Conservation (phyloP, 2,888 invertebrate species). For the Drosophila kokeensis region DNA sequence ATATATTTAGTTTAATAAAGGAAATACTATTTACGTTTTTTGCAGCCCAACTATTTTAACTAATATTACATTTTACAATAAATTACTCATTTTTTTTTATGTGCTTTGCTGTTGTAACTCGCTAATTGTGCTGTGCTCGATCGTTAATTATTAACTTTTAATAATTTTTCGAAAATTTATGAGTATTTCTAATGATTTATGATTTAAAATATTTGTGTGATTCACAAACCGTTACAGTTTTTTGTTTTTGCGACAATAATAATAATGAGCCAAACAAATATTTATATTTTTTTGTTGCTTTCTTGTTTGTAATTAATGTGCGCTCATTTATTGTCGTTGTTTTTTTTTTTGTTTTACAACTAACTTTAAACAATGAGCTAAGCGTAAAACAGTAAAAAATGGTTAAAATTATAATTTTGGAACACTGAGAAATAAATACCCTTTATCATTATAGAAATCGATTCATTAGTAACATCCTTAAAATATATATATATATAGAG, state of each 20-base stretch:
- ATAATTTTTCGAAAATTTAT: conserved; percentile 52
- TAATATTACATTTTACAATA: conserved; percentile 11
- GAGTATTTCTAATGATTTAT: conserved; percentile 62
- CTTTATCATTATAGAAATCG: neutral
- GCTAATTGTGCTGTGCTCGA: conserved; percentile 59
- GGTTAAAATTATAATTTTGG: neutral
- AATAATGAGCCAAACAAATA: conserved; percentile 37
- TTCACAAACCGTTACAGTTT: conserved; percentile 74
- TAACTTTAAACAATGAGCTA: conserved; percentile 42
- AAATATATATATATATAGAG: neutral
- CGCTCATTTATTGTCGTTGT: conserved; percentile 60
- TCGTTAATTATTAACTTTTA: conserved; percentile 53
- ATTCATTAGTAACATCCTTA: neutral
- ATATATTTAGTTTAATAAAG: conserved; percentile 28
- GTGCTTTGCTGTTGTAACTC: conserved; percentile 32
- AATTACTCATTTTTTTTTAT: conserved; percentile 33
- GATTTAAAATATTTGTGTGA: conserved; percentile 43
- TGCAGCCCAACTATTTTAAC: conserved; percentile 6
- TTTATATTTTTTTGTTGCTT: conserved; percentile 24
- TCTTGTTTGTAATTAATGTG: conserved; percentile 67
- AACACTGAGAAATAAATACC: conserved; percentile 5
- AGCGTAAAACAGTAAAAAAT: conserved; percentile 16
- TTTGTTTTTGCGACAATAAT: conserved; percentile 53
- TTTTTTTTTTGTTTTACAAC: conserved; percentile 58
- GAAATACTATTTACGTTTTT: conserved; percentile 38